Evolutionary conservation across 1,140 invertebrate species (phyloP).

Genomic region (Drosophila repletoides): DNA sequence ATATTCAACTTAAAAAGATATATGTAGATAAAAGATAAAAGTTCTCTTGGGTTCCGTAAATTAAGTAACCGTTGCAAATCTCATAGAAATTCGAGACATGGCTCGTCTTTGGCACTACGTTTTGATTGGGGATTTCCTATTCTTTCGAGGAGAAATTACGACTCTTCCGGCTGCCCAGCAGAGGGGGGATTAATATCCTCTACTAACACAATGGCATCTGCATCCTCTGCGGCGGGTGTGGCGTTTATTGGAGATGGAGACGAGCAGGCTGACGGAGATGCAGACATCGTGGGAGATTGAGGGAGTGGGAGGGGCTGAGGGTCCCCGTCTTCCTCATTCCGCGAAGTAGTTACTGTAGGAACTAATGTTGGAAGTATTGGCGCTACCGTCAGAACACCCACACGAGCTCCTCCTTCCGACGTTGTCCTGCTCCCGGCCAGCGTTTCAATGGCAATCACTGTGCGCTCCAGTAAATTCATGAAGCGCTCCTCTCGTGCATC

Average conservation of each 20-base stretch:
- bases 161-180: not conserved
- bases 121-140: not conserved
- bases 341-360: not conserved
- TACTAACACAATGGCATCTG: conserved; percentile 24
- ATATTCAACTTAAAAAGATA: conserved; percentile 22
- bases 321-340: not conserved
- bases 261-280: too few species aligned
- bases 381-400: too few species aligned
- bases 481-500: conserved; percentile 77
- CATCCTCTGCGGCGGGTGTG: not conserved
- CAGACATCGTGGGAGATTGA: not conserved
- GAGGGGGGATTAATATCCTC: not conserved
- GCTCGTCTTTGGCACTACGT: conserved; percentile 72
- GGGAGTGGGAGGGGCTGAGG: not conserved
- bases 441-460: conserved; percentile 72
- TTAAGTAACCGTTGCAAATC: conserved; percentile 70
- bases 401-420: too few species aligned
- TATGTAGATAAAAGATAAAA: not conserved
- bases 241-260: too few species aligned
- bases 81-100: conserved; percentile 62
- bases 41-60: conserved; percentile 4
- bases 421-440: conserved; percentile 39
- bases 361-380: not conserved
- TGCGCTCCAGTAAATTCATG: conserved; percentile 71
- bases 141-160: not conserved